phyloP scores from a whole-genome alignment of 2,888 invertebrate genomes.

The Orthosia gothica region DNA sequence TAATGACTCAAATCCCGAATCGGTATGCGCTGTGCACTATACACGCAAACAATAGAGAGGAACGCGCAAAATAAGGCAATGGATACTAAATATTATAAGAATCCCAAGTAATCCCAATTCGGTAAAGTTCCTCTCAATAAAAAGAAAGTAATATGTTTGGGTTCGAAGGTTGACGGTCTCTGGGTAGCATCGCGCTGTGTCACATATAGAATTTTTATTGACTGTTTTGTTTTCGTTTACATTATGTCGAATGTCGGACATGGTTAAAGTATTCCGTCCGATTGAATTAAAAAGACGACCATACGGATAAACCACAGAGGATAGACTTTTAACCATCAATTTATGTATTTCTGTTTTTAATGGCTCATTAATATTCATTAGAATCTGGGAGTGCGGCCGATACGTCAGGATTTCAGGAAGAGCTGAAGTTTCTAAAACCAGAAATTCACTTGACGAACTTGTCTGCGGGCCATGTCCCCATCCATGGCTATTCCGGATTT shows the following conservation, averaged over 20 bases:
- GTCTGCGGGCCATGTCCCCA: too few relatives aligned
- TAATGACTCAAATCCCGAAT: slow-evolving; percentile 4
- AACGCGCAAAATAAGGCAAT: slow-evolving; percentile 30
- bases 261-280: slow-evolving; percentile 2
- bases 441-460: too few relatives aligned
- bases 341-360: too few relatives aligned
- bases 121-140: slow-evolving; percentile 44
- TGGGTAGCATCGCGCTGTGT: background rate
- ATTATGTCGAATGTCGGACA: background rate
- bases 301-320: background rate
- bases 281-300: too few relatives aligned
- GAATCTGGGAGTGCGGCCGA: too few relatives aligned
- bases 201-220: slow-evolving; percentile 42
- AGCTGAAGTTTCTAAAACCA: too few relatives aligned
- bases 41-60: slow-evolving; percentile 24
- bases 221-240: slow-evolving; percentile 38
- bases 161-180: slow-evolving; percentile 32
- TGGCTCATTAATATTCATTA: too few relatives aligned
- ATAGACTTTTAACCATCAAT: too few relatives aligned
- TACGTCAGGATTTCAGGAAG: too few relatives aligned
- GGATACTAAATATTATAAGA: slow-evolving; percentile 53
- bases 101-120: slow-evolving; percentile 31
- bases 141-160: slow-evolving; percentile 50
- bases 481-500: too few relatives aligned
- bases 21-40: slow-evolving; percentile 29